phyloP scores from a whole-genome alignment of 2,113 vertebrate genomes.

The Salvator merianae region DNA sequence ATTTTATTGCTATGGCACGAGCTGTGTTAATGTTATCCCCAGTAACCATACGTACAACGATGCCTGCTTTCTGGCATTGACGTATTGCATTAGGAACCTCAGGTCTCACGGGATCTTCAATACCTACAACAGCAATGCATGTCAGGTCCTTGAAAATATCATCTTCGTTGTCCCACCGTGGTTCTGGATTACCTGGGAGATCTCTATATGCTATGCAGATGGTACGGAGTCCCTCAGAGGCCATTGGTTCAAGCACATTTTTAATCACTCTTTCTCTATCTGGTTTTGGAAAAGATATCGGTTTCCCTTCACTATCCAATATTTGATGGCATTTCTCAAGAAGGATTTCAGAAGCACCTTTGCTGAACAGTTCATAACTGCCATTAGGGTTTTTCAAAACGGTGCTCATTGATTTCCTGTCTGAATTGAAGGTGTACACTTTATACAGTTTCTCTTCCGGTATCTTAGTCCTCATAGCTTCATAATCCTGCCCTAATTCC shows the following conservation, averaged over 20 bases:
- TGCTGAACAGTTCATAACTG: constrained; percentile 19
- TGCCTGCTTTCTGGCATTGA: constrained; percentile 18
- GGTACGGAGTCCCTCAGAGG: constrained; percentile 24
- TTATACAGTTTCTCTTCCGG: constrained; percentile 5
- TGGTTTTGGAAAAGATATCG: not conserved
- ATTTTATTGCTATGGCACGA: constrained; percentile 7
- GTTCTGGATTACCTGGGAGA: not conserved
- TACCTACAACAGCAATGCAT: not conserved
- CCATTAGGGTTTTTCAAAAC: constrained; percentile 10
- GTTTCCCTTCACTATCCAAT: not conserved
- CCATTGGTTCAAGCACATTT: constrained; percentile 10
- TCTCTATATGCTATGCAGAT: constrained; percentile 21
- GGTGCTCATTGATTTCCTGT: constrained; percentile 28
- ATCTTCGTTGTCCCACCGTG: not conserved
- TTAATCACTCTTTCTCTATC: not conserved
- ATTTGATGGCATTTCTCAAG: constrained; percentile 12
- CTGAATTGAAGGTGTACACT: constrained; percentile 41
- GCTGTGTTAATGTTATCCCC: constrained; percentile 12
- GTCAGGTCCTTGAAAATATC: not conserved
- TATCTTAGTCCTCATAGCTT: not conserved
- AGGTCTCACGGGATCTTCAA: constrained; percentile 20
- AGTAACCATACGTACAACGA: constrained; percentile 24
- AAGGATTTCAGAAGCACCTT: constrained; percentile 27
- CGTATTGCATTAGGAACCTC: constrained; percentile 25
- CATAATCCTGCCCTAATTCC: constrained; percentile 23